phyloP scores from a whole-genome alignment of 2,888 invertebrate genomes.

The Dicyrtomina minuta region DNA sequence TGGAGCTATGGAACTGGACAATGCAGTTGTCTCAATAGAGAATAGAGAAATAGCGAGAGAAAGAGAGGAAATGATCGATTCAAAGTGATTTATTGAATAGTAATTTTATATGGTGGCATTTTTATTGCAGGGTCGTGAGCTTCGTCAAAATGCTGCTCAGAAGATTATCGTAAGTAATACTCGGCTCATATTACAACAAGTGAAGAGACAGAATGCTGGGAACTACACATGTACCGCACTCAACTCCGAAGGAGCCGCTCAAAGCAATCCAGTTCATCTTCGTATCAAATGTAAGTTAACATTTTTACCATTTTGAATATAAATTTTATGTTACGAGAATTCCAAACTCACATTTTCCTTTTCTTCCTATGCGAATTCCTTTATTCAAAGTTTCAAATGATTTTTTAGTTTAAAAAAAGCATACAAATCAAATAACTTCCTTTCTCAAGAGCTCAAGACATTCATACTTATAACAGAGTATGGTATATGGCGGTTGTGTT shows the following conservation, averaged over 20 bases:
- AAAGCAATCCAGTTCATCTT: conserved; percentile 60
- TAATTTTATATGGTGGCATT: conserved; percentile 9
- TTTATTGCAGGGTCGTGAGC: conserved; percentile 70
- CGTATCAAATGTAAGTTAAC: conserved; percentile 62
- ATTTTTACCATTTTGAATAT: background rate
- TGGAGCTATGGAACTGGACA: too few relatives aligned
- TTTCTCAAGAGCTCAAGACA: background rate
- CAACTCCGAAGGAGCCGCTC: conserved; percentile 79
- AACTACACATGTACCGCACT: conserved; percentile 83
- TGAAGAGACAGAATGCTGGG: conserved; percentile 78
- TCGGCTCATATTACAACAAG: conserved; percentile 74
- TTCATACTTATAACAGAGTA: background rate
- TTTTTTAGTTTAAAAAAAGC: background rate
- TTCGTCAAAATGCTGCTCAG: conserved; percentile 72
- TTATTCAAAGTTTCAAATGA: too few relatives aligned
- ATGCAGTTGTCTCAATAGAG: too few relatives aligned
- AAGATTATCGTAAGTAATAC: conserved; percentile 46
- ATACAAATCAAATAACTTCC: background rate
- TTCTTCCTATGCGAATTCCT: too few relatives aligned
- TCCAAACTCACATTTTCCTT: background rate
- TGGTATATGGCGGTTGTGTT: background rate
- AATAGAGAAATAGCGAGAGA: too few relatives aligned
- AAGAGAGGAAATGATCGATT: conserved; percentile 10
- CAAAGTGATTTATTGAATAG: conserved; percentile 6
- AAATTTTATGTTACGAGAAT: background rate